phyloP scores from a whole-genome alignment of 2,797 vertebrate genomes.

The Takifugu ocellatus region DNA sequence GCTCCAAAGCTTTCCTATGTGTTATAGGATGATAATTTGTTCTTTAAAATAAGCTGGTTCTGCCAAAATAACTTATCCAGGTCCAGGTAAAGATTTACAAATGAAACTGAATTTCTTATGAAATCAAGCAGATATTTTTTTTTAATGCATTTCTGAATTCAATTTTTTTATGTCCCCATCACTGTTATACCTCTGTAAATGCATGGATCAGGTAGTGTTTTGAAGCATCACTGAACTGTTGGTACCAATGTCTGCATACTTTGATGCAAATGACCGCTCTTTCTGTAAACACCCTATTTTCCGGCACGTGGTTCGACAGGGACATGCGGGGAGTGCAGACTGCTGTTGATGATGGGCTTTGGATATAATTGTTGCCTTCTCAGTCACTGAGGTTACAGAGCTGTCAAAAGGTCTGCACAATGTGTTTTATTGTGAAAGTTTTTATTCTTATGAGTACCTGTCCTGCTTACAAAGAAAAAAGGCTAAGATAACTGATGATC shows the following conservation, averaged over 20 bases:
- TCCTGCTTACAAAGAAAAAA: not conserved
- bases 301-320: slow-evolving; percentile 17
- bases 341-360: slow-evolving; percentile 27
- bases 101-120: too few species aligned
- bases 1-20: too few species aligned
- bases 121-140: not conserved
- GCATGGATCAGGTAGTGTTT: slow-evolving; percentile 10
- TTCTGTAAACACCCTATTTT: slow-evolving; percentile 27
- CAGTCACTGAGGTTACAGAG: slow-evolving; percentile 43
- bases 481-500: too few species aligned
- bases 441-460: slow-evolving; percentile 30
- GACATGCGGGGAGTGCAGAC: not conserved
- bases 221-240: slow-evolving; percentile 16
- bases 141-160: not conserved
- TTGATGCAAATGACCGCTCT: slow-evolving; percentile 13
- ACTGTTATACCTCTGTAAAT: not conserved
- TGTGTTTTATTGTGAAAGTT: slow-evolving; percentile 8
- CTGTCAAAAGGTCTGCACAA: slow-evolving; percentile 40
- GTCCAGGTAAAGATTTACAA: too few species aligned
- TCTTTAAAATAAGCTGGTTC: too few species aligned
- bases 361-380: slow-evolving; percentile 43
- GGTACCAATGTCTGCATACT: slow-evolving; percentile 6
- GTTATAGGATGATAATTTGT: too few species aligned
- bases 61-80: too few species aligned
- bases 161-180: not conserved